Base-by-base conservation (phyloP, 2,888 invertebrate species). In the Melipona bicolor region DNA sequence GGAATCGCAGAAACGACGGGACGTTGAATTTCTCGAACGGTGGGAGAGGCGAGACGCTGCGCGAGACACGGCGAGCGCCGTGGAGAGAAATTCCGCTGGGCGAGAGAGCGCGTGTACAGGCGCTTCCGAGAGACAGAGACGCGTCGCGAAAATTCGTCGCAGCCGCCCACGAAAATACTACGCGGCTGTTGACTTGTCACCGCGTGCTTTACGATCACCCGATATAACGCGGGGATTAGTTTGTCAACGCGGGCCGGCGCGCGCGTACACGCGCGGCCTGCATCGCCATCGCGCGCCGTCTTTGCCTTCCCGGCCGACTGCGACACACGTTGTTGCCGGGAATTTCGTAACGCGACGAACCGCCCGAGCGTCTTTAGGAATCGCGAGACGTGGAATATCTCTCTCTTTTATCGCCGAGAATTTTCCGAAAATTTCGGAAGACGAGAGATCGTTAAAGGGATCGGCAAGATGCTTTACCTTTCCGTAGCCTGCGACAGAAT, bases 141-240 rank as follows among this genome's bases (percentile, higher is more conserved):
- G 77, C 69, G 49, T 32, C 65, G 83, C 88, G 89, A 89, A 91
- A 91, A 92, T 92, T 92, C 91, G 91, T 91, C 90, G 84, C 56
- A 83, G 84, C 90, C 92, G 91, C 90, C 92, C 91, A 92, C 93
- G 90, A 92, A 92, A 92, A 90, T 91, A 89, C 88, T 89, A 88
- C 86, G 84, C 88, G 89, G 91, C 88, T 89, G 85, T 86, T 88
- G 82, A 83, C 88, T 90, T 92, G 93, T 91, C 92, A 91, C 86
- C 92, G 91, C 79, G 81, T 90, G 90, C 90, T 93, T 92, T 92
- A 91, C 91, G 91, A 91, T 92, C 91, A 91, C 89, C 91, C 90
- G 90, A 90, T 90, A 91, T 90, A 90, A 87, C 89, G 88, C 85
- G 88, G 89, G 92, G 92, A 94, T 93, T 93, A 94, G 93, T 93